Conservation (phyloP, 1,140 invertebrate genomes). For the Diachasma alloeum region DNA sequence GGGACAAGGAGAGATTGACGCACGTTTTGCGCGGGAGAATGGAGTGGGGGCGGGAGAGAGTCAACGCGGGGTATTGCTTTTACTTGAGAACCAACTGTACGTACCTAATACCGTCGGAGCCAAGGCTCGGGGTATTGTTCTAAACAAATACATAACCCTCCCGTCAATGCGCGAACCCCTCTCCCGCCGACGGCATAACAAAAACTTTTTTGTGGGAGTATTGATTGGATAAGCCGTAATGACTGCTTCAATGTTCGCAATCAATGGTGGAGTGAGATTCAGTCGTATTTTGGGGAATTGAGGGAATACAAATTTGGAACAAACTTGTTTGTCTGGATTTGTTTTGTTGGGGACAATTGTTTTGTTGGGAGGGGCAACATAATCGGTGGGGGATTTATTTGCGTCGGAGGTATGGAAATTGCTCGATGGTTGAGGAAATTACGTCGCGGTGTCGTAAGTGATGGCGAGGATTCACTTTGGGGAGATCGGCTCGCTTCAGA, state of each 20-base stretch:
- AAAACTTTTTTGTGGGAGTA: slow-evolving; percentile 25
- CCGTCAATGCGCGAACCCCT: slow-evolving; percentile 34
- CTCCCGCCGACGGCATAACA: slow-evolving; percentile 35
- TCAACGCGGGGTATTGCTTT: slow-evolving; percentile 20
- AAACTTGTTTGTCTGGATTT: background rate
- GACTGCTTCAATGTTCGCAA: slow-evolving; percentile 34
- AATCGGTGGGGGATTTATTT: background rate
- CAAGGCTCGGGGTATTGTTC: slow-evolving; percentile 53
- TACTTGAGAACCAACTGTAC: slow-evolving; percentile 46
- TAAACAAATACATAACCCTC: slow-evolving; percentile 57
- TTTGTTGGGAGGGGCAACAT: background rate
- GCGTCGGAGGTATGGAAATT: background rate
- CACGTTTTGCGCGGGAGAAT: slow-evolving; percentile 13
- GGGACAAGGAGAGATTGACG: background rate
- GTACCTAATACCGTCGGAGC: slow-evolving; percentile 39
- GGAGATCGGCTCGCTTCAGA: no score
- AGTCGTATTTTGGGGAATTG: background rate
- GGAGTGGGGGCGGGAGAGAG: slow-evolving; percentile 5
- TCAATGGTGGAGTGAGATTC: slow-evolving; percentile 23
- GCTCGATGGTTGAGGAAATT: no score
- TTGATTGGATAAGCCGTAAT: slow-evolving; percentile 49
- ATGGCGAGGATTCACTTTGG: no score
- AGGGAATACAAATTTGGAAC: background rate
- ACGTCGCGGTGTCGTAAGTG: no score
- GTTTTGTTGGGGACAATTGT: background rate